Base-by-base conservation (phyloP, 2,888 invertebrate genomes). In the Phyto melanocephala region DNA sequence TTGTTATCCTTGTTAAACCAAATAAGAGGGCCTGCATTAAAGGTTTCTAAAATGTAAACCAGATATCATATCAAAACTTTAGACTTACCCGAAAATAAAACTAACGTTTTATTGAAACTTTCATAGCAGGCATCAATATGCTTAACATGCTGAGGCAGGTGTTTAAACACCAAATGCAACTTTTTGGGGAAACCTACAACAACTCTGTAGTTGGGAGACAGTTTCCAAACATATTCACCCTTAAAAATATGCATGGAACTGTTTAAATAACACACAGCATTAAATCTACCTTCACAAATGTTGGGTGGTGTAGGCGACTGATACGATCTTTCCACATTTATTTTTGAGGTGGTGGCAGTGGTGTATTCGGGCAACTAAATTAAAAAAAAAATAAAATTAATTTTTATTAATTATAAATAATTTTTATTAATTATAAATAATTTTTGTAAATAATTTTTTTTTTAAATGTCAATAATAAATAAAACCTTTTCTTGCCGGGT, bases 281-380 rank as follows among this genome's bases (percentile, higher is more conserved):
- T 94, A 88, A 94, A 94, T 87, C 92, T 91, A 47, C 94, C 94
- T 86, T 92, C 91, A 88, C 95, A 96, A 56, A 95, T 93, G 88
- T 95, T 93, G 0, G 94, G 94, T 50, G 94, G 94, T 50, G 82
- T 56, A 20, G 79, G 42, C 4, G 79, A 70, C 3, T 54, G 77
- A 71, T 70, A 65, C 13, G 56, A 35, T 33, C 28, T 52, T 11
- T 79, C 56, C 0, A 60, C 40, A 1, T 81, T 75, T 7, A 72
- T 62, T 6, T 75, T 56, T 6, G 83, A 70, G 1, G 78, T 75
- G 20, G 24, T 75, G 15, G 24, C 28, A 6, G 75, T 45, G 13
- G 63, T 40, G 4, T 54, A 62, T 33, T 40, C 50, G 0, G 65
- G 70, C 3, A 63, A 45, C 77, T 77, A 28, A 54, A 37, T 24